Evolutionary conservation across 2,888 invertebrate species (phyloP), one percentile per base, ranked within the genome.

Genomic region (Nemoura dubitans): DNA sequence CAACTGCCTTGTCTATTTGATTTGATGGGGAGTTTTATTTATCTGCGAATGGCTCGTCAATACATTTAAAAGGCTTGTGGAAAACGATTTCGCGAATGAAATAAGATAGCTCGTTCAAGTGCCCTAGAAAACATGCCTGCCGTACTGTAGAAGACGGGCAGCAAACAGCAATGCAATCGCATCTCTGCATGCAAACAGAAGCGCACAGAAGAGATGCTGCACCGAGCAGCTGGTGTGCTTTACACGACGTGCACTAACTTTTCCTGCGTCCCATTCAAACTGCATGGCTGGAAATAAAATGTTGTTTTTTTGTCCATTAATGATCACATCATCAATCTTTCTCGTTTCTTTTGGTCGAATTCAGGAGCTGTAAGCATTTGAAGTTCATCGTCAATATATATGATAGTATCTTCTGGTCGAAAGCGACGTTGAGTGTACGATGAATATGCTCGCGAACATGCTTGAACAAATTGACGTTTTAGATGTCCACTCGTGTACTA

Each of bases 301-400:
- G 59, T 21, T 59, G 36, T 36, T 59, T 59, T 59, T 59, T 59
- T 59, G 59, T 59, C 59, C 59, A 59, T 59, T 59, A 59, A 59
- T 59, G 59, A 59, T 59, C 59, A 14, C 59, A 59, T 59, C 59
- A 59, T 59, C 59, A 59, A 59, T 59, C 59, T 59, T 59, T 59
- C 14, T 3, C 10, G 59, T 59, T 59, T 59, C 59, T 59, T 59
- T 36, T 21, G 59, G 59, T 10, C 59, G 59, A 59, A 59, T 59
- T 59, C 59, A 59, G 21, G 59, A 59, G 59, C 59, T 21, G 59
- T 59, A 59, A 59, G 59, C 59, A 59, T 59, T 59, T 59, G 59
- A 59, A 59, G 59, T 59, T 59, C 59, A 59, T 59, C 59, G 14
- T 59, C 59, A 59, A 59, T 59, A 21, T 59, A 59, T 59, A 21